Base-by-base conservation (phyloP, 2,888 invertebrate species). In the Lepidocyrtoides sp. region DNA sequence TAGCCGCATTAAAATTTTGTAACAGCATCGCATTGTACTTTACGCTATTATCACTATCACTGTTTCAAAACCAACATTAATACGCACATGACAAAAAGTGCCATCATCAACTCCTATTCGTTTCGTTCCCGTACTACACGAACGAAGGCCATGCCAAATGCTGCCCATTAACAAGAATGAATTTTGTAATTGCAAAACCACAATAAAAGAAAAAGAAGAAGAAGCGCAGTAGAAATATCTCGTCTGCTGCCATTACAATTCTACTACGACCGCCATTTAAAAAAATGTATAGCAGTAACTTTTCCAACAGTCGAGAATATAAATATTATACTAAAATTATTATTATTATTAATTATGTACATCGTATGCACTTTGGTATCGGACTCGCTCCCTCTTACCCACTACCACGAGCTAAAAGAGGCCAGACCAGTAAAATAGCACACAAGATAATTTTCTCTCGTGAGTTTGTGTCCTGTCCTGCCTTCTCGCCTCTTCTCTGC, bases 361-460 rank as follows among this genome's bases (percentile, higher is more conserved):
- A n/a, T n/a, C n/a, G n/a, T n/a, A n/a, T n/a, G n/a, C n/a, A n/a
- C n/a, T 84, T 48, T 0, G 23, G 0, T 12, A 12, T 20, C n/a
- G 20, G 17, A 48, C 20, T 36, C 54, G 60, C 75, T 66, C 87
- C 87, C 81, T 82, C 54, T 89, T 82, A 82, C 72, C 72, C 81
- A 17, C 17, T n/a, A n/a, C n/a, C n/a, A n/a, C n/a, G 12, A 87
- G 87, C 77, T 26, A 86, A 79, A 51, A 81, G 81, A 69, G 41
- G 54, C 60, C 26, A 83, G n/a, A n/a, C 14, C n/a, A 54, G 4
- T 54, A 82, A 57, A 89, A 83, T 83, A 83, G 82, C 83, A 83
- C 82, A 89, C n/a, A n/a, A 89, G 48, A 75, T 83, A 83, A 89
- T 89, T 89, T 89, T 89, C 89, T 83, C 83, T 89, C 83, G n/a